These are phyloP conservation scores for Hippocampus abdominalis DNA, from an alignment of 2,113 vertebrate species.

Conservation along the genomic window DNA sequence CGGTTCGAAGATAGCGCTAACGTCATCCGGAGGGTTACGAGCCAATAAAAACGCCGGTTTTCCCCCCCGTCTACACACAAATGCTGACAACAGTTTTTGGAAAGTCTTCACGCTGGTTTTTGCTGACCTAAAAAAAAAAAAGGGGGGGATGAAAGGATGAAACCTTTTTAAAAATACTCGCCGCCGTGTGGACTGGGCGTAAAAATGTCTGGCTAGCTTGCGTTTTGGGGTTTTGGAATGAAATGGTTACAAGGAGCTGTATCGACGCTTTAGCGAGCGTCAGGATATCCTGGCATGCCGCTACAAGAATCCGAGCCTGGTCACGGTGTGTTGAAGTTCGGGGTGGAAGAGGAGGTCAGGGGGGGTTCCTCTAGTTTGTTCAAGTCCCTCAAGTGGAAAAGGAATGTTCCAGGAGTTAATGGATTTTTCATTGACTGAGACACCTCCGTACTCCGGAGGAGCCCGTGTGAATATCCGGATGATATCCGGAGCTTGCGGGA, in stretches of 20 bases:
- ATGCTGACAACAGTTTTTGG: slow-evolving; percentile 7
- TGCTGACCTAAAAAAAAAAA: not conserved
- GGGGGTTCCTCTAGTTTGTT: slow-evolving; percentile 50
- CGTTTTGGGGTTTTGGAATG: slow-evolving; percentile 9
- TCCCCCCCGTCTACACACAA: slow-evolving; percentile 5
- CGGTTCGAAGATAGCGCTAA: not conserved
- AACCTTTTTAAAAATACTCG: not conserved
- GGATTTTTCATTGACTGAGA: slow-evolving; percentile 33
- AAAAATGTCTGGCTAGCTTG: slow-evolving; percentile 28
- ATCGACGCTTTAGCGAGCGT: slow-evolving; percentile 27
- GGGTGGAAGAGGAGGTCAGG: not conserved
- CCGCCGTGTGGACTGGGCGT: not conserved
- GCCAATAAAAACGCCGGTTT: slow-evolving; percentile 7
- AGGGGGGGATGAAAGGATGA: not conserved
- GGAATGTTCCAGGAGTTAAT: slow-evolving; percentile 55
- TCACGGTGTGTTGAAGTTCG: slow-evolving; percentile 27
- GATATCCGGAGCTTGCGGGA: slow-evolving; percentile 21
- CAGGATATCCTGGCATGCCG: slow-evolving; percentile 59
- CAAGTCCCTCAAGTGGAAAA: slow-evolving; percentile 49
- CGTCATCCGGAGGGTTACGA: not conserved
- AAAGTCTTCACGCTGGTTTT: slow-evolving; percentile 6
- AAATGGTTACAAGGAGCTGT: slow-evolving; percentile 26
- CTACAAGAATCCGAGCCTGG: slow-evolving; percentile 54
- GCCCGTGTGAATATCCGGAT: slow-evolving; percentile 61
- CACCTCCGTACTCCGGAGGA: slow-evolving; percentile 25